phyloP scores from a whole-genome alignment of 2,797 vertebrate genomes.

The Tamandua tetradactyla region DNA sequence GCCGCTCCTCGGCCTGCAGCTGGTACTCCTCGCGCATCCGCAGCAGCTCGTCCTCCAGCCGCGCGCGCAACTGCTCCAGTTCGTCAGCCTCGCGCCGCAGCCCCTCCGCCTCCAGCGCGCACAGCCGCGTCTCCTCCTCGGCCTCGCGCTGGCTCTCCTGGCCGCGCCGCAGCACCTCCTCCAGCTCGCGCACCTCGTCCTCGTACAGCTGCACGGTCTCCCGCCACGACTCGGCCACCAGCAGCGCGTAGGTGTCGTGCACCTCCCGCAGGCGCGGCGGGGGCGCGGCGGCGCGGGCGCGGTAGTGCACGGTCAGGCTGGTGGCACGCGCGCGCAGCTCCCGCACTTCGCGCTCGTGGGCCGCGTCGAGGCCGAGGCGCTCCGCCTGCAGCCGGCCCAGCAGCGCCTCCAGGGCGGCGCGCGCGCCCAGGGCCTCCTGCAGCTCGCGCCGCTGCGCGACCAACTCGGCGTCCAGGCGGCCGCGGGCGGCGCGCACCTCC shows the following conservation, averaged over 20 bases:
- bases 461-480: constrained; percentile 89
- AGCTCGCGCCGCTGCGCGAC: constrained; percentile 87
- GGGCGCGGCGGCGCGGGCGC: constrained; percentile 79
- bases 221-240: constrained; percentile 89
- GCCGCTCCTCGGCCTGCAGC: constrained; percentile 87
- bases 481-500: constrained; percentile 87
- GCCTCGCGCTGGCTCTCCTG: constrained; percentile 86
- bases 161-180: constrained; percentile 87
- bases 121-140: constrained; percentile 88
- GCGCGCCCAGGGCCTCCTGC: constrained; percentile 86
- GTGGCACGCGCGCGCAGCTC: constrained; percentile 85
- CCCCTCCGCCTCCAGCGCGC: constrained; percentile 87
- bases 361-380: constrained; percentile 86
- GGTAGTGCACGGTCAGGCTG: constrained; percentile 75
- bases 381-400: constrained; percentile 88
- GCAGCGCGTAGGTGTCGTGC: constrained; percentile 88
- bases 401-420: constrained; percentile 89
- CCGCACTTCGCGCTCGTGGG: constrained; percentile 85
- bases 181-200: constrained; percentile 90
- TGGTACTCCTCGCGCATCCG: constrained; percentile 88
- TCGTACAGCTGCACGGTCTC: constrained; percentile 91
- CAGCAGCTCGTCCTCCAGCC: constrained; percentile 89
- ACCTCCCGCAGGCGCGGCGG: constrained; percentile 86
- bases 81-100: constrained; percentile 87
- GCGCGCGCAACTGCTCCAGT: constrained; percentile 87